Base-by-base conservation (phyloP, 2,113 vertebrate genomes). In the Carassius gibelio region DNA sequence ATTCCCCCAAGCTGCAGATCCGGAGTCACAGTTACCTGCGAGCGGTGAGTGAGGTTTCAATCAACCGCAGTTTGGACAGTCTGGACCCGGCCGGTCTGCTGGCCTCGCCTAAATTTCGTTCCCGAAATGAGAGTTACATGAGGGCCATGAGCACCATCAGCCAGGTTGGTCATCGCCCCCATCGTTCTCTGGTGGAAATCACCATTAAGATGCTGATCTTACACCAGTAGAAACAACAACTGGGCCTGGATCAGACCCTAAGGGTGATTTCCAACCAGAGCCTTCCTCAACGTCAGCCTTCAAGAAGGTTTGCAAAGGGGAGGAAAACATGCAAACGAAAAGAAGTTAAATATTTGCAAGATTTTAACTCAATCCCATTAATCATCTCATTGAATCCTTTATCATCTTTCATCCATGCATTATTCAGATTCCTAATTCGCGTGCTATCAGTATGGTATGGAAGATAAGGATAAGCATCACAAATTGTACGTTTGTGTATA, bases 81-180 rank as follows among this genome's bases (percentile, higher is more conserved):
- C 94, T 99, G 91, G 98, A 99, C 92, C 97, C 98, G 0, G 96
- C 97, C 0, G 95, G 94, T 90, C 94, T 99, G 91, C 95, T 99
- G 92, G 96, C 96, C 0, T 99, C 98, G 8, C 98, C 98, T 75
- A 99, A 99, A 94, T 99, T 99, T 92, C 98, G 98, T 91, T 99
- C 98, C 82, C 95, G 98, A 92, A 99, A 99, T 0, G 98, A 99
- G 91, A 99, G 98, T 94, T 99, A 99, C 95, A 99, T 99, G 98
- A 94, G 98, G 91, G 98, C 98, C 91, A 99, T 99, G 98, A 99
- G 98, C 93, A 99, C 98, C 93, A 99, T 99, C 92, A 99, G 98
- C 90, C 98, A 99, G 97, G 97, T 99, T 91, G 92, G 96, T 91
- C 82, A 64, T 75, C 36, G 38, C 34, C 66, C 86, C 62, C 17